Evolutionary conservation across 2,797 vertebrate genomes (phyloP).

Genomic region (Lycodopsis pacificus): DNA sequence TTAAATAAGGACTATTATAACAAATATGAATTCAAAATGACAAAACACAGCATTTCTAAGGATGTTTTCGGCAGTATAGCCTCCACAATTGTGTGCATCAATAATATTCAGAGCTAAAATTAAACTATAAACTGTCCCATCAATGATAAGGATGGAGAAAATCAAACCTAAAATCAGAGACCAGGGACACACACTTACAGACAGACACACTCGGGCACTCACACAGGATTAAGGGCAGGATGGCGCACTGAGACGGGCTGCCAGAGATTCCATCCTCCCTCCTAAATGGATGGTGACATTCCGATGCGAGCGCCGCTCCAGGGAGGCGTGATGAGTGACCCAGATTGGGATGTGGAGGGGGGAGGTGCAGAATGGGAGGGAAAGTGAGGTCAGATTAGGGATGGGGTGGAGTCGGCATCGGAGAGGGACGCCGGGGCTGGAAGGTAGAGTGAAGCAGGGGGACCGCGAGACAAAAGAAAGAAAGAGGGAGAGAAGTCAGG

Average conservation of each 20-base stretch:
- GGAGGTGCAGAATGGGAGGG: conserved; percentile 29
- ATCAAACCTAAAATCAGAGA: not conserved
- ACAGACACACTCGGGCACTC: conserved; percentile 24
- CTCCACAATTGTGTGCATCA: not conserved
- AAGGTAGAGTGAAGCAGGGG: conserved; percentile 18
- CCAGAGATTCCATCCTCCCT: conserved; percentile 65
- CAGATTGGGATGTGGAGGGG: conserved; percentile 60
- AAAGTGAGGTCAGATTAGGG: conserved; percentile 60
- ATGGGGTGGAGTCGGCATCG: conserved; percentile 24
- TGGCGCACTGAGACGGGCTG: conserved; percentile 64
- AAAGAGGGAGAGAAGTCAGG: conserved; percentile 1
- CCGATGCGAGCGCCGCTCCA: conserved; percentile 66
- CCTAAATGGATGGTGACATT: conserved; percentile 79
- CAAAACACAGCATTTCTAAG: not conserved
- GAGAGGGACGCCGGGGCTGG: conserved; percentile 12
- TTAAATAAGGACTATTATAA: conserved; percentile 1
- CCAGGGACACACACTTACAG: not conserved
- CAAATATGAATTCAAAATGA: not conserved
- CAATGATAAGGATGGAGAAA: not conserved
- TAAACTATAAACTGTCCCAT: not conserved
- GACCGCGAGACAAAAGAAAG: conserved; percentile 23
- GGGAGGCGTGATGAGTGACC: conserved; percentile 74
- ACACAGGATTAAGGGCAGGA: conserved; percentile 77
- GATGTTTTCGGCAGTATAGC: not conserved
- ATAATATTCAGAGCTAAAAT: not conserved